Evolutionary conservation across 2,797 vertebrate genomes (phyloP).

Genomic region (Cygnus olor): DNA sequence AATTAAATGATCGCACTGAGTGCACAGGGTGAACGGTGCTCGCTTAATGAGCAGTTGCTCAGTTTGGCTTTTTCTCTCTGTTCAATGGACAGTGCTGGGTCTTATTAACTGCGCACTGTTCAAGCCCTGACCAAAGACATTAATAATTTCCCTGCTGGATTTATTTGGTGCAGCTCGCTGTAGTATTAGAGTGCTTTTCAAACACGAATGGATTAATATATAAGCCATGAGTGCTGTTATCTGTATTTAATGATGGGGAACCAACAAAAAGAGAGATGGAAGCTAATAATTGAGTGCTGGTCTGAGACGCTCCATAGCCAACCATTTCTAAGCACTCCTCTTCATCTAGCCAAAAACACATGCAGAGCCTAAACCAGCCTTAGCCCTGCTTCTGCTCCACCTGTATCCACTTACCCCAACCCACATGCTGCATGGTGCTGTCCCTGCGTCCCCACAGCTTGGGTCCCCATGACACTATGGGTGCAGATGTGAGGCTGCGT

Average conservation of each 20-base stretch:
- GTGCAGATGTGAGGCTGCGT: neutral
- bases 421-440: neutral
- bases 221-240: neutral
- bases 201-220: neutral
- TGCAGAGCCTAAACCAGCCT: neutral
- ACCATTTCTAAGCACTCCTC: neutral
- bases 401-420: neutral
- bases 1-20: slow-evolving; percentile 63
- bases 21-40: slow-evolving; percentile 66
- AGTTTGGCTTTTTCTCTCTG: slow-evolving; percentile 24
- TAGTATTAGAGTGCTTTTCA: neutral
- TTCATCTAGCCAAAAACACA: rapidly evolving
- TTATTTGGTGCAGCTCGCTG: neutral
- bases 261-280: neutral
- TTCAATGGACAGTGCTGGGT: slow-evolving; percentile 19
- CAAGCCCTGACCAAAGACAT: slow-evolving; percentile 23
- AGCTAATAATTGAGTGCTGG: neutral
- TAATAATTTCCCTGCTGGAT: neutral
- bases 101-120: slow-evolving; percentile 20
- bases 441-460: no score
- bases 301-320: neutral
- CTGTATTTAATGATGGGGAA: neutral
- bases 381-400: neutral
- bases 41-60: slow-evolving; percentile 69
- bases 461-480: rapidly evolving